phyloP scores from a whole-genome alignment of 2,888 invertebrate species.

The Hypomecis atomaria region DNA sequence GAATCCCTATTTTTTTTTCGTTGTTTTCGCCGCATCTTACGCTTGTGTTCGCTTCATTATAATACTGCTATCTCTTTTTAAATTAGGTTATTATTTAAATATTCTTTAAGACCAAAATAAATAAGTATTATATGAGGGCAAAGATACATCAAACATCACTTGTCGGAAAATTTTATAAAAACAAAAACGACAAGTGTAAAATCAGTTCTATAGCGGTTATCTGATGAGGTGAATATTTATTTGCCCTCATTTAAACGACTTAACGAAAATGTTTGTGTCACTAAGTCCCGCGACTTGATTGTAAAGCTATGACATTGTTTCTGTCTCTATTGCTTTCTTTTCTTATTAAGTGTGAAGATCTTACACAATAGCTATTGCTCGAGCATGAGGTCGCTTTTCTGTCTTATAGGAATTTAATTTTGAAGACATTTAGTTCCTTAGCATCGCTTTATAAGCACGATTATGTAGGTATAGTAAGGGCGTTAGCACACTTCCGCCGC shows the following conservation, averaged over 20 bases:
- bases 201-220: too few species aligned
- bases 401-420: background rate
- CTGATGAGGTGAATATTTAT: too few species aligned
- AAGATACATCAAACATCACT: too few species aligned
- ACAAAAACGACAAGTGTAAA: too few species aligned
- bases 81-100: slow-evolving; percentile 13
- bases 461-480: slow-evolving; percentile 3
- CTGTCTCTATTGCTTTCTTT: background rate
- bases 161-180: too few species aligned
- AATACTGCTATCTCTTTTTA: slow-evolving; percentile 55
- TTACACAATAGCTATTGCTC: background rate
- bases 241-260: background rate
- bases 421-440: background rate
- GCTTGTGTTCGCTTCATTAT: slow-evolving; percentile 66
- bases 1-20: slow-evolving; percentile 1
- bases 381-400: background rate
- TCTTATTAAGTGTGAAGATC: background rate
- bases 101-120: slow-evolving; percentile 1
- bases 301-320: background rate
- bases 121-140: background rate
- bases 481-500: too few species aligned
- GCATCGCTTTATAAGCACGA: slow-evolving; percentile 1
- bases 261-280: background rate
- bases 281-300: background rate
- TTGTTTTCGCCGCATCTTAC: slow-evolving; percentile 45